phyloP scores from a whole-genome alignment of 2,797 vertebrate genomes.

The Myripristis murdjan region DNA sequence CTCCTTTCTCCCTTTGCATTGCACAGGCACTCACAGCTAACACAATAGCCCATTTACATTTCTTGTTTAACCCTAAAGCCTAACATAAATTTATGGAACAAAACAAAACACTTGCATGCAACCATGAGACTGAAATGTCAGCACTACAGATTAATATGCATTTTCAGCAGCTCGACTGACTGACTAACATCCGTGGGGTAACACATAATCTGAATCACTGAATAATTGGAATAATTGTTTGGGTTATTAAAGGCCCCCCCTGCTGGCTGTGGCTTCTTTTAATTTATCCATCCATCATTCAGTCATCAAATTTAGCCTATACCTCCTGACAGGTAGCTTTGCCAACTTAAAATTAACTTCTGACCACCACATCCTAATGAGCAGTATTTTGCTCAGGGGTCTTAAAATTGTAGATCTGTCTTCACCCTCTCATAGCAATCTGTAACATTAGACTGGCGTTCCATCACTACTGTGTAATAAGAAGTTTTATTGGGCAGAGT shows the following conservation, averaged over 20 bases:
- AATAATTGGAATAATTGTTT: conserved; percentile 47
- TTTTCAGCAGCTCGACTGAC: conserved; percentile 36
- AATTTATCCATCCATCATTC: conserved; percentile 50
- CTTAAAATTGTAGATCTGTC: conserved; percentile 57
- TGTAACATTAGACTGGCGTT: conserved; percentile 9
- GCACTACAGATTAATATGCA: conserved; percentile 51
- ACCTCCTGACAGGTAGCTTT: neutral
- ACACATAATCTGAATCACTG: neutral
- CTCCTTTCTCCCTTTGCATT: neutral
- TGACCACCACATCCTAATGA: conserved; percentile 27
- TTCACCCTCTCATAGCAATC: conserved; percentile 47
- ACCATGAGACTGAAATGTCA: conserved; percentile 58
- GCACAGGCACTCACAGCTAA: neutral
- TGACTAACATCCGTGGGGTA: too few species aligned
- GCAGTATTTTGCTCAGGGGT: conserved; percentile 23
- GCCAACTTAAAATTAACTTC: conserved; percentile 12
- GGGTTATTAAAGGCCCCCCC: conserved; percentile 14
- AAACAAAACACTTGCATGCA: conserved; percentile 7
- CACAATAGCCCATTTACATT: conserved; percentile 26
- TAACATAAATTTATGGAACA: conserved; percentile 34
- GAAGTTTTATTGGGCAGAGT: conserved; percentile 10
- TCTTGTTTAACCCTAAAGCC: conserved; percentile 45
- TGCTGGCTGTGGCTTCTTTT: neutral
- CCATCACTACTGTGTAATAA: conserved; percentile 37
- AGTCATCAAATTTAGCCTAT: conserved; percentile 56